Evolutionary conservation across 2,797 vertebrate genomes (phyloP).

Genomic region (Lemur catta): DNA sequence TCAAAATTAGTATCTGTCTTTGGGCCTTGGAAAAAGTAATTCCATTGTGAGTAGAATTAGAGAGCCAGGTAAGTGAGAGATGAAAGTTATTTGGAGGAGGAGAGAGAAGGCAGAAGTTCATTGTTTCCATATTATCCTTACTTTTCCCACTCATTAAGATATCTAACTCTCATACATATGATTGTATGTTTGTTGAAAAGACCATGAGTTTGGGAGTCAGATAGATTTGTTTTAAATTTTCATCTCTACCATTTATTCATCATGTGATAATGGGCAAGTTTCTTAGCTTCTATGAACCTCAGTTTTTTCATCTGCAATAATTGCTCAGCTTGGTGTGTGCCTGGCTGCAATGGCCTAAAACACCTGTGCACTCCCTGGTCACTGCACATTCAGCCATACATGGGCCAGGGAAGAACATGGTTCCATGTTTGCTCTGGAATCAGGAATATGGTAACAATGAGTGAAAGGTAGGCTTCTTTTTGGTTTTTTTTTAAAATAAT

Average conservation of each 20-base stretch:
- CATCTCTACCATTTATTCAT: neutral
- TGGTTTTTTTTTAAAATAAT: neutral
- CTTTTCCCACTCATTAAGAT: neutral
- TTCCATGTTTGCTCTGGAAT: neutral
- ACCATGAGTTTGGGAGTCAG: neutral
- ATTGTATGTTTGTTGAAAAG: neutral
- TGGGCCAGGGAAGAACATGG: neutral
- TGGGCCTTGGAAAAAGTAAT: conserved; percentile 32
- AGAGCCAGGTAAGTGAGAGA: conserved; percentile 28
- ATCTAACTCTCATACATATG: neutral
- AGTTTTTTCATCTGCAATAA: neutral
- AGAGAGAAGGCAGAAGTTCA: conserved; percentile 8
- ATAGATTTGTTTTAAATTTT: neutral
- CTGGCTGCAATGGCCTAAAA: neutral
- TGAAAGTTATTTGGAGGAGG: neutral
- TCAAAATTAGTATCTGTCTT: conserved; percentile 61
- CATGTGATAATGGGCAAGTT: neutral
- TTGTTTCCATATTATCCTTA: neutral
- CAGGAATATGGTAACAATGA: neutral
- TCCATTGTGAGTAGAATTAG: conserved; percentile 28
- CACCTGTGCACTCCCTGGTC: neutral
- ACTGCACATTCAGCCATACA: neutral
- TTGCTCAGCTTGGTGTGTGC: neutral
- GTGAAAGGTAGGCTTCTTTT: neutral
- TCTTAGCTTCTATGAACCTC: neutral